phyloP scores from a whole-genome alignment of 2,888 invertebrate species.

The Stictocephala bisonia region DNA sequence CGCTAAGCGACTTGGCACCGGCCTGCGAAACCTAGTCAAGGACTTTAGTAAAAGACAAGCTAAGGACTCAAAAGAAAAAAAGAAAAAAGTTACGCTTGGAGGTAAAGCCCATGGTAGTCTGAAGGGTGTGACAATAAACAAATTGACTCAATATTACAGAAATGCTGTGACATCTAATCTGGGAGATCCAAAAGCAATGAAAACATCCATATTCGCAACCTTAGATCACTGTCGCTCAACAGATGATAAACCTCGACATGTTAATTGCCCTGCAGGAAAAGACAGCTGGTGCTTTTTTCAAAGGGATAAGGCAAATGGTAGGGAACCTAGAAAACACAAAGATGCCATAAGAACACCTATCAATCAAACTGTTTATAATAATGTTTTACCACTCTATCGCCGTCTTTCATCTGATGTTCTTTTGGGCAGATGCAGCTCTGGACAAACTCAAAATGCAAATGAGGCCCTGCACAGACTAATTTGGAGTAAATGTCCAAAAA shows the following conservation, averaged over 20 bases:
- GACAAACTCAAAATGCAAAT: slow-evolving; percentile 17
- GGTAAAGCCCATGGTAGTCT: slow-evolving; percentile 29
- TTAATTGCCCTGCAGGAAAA: slow-evolving; percentile 20
- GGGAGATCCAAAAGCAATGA: slow-evolving; percentile 6
- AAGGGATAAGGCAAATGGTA: not conserved
- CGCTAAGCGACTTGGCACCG: slow-evolving; percentile 9
- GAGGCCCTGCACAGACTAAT: slow-evolving; percentile 16
- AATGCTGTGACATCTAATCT: slow-evolving; percentile 4
- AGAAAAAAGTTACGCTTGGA: slow-evolving; percentile 18
- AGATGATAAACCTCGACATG: slow-evolving; percentile 3
- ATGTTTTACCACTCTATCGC: slow-evolving; percentile 22
- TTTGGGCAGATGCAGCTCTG: not conserved
- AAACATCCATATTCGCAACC: slow-evolving; percentile 9
- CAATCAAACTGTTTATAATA: not conserved
- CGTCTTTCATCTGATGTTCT: slow-evolving; percentile 7
- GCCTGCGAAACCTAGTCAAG: slow-evolving; percentile 22
- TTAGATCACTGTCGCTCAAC: slow-evolving; percentile 25
- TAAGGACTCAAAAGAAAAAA: too few relatives aligned
- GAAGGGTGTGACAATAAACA: not conserved
- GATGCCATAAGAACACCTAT: slow-evolving; percentile 10
- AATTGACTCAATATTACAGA: slow-evolving; percentile 14
- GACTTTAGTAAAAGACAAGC: slow-evolving; percentile 5
- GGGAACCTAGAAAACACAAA: slow-evolving; percentile 18
- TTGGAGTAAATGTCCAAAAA: slow-evolving; percentile 33
- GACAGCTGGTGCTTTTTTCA: slow-evolving; percentile 26